Evolutionary conservation across 2,113 vertebrate species (phyloP).

Genomic region (Clarias gariepinus): DNA sequence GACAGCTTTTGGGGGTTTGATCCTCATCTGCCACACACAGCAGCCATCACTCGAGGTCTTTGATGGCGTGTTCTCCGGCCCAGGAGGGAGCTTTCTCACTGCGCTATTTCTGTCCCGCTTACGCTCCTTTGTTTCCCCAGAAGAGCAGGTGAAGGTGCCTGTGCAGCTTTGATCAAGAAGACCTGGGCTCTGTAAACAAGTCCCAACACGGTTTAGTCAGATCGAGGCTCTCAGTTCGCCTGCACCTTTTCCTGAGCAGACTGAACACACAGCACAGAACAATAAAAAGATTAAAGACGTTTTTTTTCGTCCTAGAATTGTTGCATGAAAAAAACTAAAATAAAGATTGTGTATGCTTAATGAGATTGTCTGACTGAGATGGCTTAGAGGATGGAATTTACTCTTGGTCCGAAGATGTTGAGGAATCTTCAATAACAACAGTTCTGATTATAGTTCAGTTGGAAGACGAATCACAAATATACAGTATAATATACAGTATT

Average conservation of each 20-base stretch:
- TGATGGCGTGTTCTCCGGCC: conserved; percentile 40
- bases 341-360: not conserved
- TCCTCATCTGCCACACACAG: conserved; percentile 42
- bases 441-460: not conserved
- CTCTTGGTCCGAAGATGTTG: not conserved
- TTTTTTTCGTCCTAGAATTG: not conserved
- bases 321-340: not conserved
- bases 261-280: conserved; percentile 2
- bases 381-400: too few species aligned
- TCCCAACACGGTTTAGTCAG: conserved; percentile 28
- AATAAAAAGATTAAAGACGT: not conserved
- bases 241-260: conserved; percentile 7
- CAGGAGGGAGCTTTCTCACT: conserved; percentile 45
- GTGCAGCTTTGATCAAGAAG: conserved; percentile 44
- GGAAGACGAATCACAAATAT: too few species aligned
- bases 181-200: conserved; percentile 36
- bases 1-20: conserved; percentile 30
- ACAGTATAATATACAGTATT: not conserved
- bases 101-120: conserved; percentile 44
- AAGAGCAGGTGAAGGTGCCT: conserved; percentile 53
- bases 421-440: not conserved
- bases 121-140: conserved; percentile 45
- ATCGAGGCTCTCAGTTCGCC: conserved; percentile 10
- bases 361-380: not conserved
- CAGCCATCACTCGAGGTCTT: conserved; percentile 36